Conservation (phyloP, 2,113 vertebrate species). For the Gopherus evgoodei region DNA sequence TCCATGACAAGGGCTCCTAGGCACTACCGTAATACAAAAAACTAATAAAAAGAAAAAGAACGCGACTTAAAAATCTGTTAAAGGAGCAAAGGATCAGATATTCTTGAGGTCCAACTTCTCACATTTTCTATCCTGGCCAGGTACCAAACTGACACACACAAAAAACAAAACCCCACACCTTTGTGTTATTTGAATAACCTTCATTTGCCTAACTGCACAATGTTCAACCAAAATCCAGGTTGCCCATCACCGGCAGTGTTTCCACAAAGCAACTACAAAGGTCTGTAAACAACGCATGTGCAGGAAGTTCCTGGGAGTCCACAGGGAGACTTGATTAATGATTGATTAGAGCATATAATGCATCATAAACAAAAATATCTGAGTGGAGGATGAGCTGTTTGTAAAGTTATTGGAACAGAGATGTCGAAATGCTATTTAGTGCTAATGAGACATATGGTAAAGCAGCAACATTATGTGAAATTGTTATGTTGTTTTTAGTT, state of each 20-base stretch:
- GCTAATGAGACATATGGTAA: not conserved
- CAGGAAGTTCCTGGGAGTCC: conserved; percentile 31
- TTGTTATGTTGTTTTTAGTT: rapidly evolving
- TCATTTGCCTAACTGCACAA: too few species aligned
- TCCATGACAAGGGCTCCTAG: not conserved
- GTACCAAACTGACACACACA: rapidly evolving
- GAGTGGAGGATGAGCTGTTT: not conserved
- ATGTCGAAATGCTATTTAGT: not conserved
- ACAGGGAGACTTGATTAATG: not conserved
- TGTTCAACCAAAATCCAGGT: not conserved
- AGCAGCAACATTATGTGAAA: not conserved
- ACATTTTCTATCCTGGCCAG: not conserved
- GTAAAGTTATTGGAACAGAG: not conserved
- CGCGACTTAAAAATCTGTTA: not conserved
- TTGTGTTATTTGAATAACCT: not conserved
- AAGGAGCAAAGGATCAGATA: not conserved
- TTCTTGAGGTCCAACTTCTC: not conserved
- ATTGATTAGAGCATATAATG: conserved; percentile 35
- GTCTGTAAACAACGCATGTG: not conserved
- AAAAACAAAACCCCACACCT: not conserved
- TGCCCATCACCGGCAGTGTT: not conserved
- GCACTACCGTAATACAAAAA: not conserved
- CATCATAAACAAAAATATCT: conserved; percentile 13
- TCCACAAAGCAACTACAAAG: not conserved
- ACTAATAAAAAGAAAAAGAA: not conserved